Evolutionary conservation across 1,140 invertebrate genomes (phyloP), one percentile per base, ranked within the genome.

Genomic region (Coelopa frigida): DNA sequence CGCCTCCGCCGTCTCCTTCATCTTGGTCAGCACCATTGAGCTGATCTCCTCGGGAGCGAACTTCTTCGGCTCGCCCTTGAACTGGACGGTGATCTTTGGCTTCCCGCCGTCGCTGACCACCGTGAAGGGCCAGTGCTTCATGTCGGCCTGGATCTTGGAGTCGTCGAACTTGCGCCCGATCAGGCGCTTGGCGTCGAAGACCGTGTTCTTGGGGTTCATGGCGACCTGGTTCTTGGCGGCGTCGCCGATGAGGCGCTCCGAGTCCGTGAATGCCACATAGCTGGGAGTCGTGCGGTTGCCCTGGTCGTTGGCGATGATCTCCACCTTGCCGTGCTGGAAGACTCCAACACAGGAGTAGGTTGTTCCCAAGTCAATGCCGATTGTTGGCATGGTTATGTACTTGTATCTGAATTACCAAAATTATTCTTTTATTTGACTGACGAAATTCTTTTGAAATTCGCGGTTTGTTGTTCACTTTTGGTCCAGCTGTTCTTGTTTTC

Each of bases 261-360:
- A 82, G 38, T 93, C 89, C 3, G 83, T 91, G 70, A 95, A 95
- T 4, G 89, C 90, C 12, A 95, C 91, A 67, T 91, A 94, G 41
- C 84, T 86, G 3, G 89, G 88, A 12, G 89, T 93, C 12, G 88
- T 93, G 46, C 89, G 75, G 67, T 93, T 92, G 27, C 91, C 91
- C 69, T 93, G 89, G 57, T 93, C 87, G 56, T 94, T 94, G 32
- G 89, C 86, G 39, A 94, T 93, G 53, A 94, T 93, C 63, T 93
- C 89, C 7, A 93, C 88, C 61, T 89, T 85, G 31, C 88, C 86
- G 59, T 91, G 75, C 56, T 84, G 80, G 60, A 83, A 88, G 2
- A 87, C 82, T 32, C 81, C 85, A 3, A 88, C 85, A 56, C 85
- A 87, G 5, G 84, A 87, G 58, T 84, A 87, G 3, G 86, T 87